A percentile compares a stretch with the other conserved stretches of the same genome.
Conservation (phyloP, 2,113 vertebrate genomes). For the Gulo gulo region DNA sequence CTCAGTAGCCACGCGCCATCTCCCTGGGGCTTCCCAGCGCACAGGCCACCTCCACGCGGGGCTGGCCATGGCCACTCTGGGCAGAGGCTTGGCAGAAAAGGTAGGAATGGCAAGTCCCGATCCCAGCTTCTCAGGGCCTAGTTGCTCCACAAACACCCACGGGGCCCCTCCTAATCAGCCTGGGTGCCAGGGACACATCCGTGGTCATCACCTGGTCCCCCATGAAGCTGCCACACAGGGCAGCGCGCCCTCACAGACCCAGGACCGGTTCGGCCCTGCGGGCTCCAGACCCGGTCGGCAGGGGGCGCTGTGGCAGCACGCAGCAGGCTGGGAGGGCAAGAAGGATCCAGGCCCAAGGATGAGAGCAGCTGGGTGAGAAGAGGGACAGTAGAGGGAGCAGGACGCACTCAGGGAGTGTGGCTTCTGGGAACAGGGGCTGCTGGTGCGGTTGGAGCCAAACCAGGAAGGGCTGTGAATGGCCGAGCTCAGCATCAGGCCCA, state of each 20-base stretch:
- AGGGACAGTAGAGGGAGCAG: not conserved
- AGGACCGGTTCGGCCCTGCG: accelerated
- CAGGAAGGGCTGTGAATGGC: not conserved
- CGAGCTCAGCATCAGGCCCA: not conserved
- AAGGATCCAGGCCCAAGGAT: not conserved
- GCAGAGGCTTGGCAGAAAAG: not conserved
- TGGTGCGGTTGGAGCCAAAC: not conserved
- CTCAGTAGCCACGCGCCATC: not conserved
- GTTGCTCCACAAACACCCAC: not conserved
- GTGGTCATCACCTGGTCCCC: not conserved
- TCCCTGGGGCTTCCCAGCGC: not conserved
- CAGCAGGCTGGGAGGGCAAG: not conserved
- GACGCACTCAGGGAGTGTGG: not conserved
- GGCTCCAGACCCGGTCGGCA: not conserved
- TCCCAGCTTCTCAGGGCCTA: not conserved
- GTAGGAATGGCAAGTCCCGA: not conserved
- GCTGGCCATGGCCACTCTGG: not conserved
- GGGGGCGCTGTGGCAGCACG: not conserved
- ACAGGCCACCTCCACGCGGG: accelerated
- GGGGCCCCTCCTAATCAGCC: not conserved
- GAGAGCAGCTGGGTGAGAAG: not conserved
- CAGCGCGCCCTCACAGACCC: no score
- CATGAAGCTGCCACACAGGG: not conserved
- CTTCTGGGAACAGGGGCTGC: not conserved
- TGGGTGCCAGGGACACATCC: not conserved